Evolutionary conservation across 1,140 invertebrate species (phyloP).

Genomic region (Leptoteleia sp.): DNA sequence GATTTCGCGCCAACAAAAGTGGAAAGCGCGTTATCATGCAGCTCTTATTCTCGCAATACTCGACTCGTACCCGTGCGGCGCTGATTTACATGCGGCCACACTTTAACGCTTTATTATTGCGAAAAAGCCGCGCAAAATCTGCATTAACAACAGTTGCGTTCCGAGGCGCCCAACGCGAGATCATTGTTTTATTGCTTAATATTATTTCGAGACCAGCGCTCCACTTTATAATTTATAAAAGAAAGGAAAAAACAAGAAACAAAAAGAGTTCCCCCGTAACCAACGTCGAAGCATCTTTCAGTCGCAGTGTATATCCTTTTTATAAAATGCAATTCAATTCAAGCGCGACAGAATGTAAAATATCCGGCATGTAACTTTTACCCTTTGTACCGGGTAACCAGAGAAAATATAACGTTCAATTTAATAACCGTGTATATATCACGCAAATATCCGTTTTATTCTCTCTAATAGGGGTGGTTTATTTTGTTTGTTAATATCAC

Average conservation of each 20-base stretch:
- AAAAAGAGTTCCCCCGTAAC: too few species aligned
- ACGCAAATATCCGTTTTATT: constrained; percentile 20
- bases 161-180: neutral
- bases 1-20: constrained; percentile 46
- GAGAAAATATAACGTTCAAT: constrained; percentile 40
- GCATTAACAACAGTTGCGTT: constrained; percentile 13
- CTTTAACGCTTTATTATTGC: constrained; percentile 36
- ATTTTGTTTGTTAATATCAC: constrained; percentile 7
- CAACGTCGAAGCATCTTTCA: too few species aligned
- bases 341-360: constrained; percentile 42
- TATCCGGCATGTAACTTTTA: constrained; percentile 22
- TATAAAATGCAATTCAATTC: constrained; percentile 40
- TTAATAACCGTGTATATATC: constrained; percentile 37
- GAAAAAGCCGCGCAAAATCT: constrained; percentile 1
- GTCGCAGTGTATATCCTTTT: constrained; percentile 8
- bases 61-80: neutral
- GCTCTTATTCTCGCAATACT: constrained; percentile 9
- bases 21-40: constrained; percentile 19
- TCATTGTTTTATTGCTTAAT: constrained; percentile 29
- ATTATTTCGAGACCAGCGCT: constrained; percentile 6
- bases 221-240: constrained; percentile 34
- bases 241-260: too few species aligned
- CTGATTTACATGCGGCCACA: constrained; percentile 27
- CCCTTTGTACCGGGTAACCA: constrained; percentile 9
- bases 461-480: neutral